phyloP scores from a whole-genome alignment of 2,888 invertebrate genomes.

The Neocrepidodera transversa region DNA sequence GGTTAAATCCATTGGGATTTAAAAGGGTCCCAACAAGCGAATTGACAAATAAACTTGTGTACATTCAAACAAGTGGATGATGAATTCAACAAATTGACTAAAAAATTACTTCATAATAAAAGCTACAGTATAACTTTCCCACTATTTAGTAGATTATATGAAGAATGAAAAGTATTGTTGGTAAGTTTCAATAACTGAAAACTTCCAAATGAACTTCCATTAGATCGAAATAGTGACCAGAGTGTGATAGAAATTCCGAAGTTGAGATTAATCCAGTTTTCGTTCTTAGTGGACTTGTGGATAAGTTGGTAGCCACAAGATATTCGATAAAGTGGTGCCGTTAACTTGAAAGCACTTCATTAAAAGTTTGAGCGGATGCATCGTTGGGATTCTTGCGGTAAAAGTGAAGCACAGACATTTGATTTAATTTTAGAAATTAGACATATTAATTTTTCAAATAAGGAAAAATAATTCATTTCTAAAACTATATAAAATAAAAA shows the following conservation, averaged over 20 bases:
- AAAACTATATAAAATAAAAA: no score
- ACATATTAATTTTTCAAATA: no score
- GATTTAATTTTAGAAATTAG: no score
- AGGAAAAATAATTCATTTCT: no score
- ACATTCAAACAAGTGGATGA: conserved; percentile 17
- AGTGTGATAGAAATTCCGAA: not conserved
- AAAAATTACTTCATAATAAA: no score
- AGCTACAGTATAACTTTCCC: no score
- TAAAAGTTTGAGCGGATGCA: conserved; percentile 1
- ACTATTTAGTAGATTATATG: no score
- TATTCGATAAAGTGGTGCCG: conserved; percentile 10
- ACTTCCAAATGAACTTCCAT: not conserved
- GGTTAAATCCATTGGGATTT: conserved; percentile 10
- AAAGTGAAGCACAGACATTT: not conserved
- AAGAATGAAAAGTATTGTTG: no score
- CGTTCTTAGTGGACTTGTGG: conserved; percentile 12
- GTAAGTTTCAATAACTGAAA: no score
- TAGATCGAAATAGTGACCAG: not conserved
- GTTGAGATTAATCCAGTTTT: conserved; percentile 4
- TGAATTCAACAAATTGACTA: no score
- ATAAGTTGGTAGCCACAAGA: conserved; percentile 15
- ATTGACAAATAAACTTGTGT: conserved; percentile 22
- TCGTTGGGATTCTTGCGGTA: not conserved
- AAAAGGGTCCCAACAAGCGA: conserved; percentile 2
- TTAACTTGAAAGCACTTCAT: not conserved